Percentiles rank a stretch among this genome's conserved stretches.
These are phyloP conservation scores for Coreoperca whiteheadi DNA, from an alignment of 2,113 vertebrate genomes.

Conservation along the genomic window DNA sequence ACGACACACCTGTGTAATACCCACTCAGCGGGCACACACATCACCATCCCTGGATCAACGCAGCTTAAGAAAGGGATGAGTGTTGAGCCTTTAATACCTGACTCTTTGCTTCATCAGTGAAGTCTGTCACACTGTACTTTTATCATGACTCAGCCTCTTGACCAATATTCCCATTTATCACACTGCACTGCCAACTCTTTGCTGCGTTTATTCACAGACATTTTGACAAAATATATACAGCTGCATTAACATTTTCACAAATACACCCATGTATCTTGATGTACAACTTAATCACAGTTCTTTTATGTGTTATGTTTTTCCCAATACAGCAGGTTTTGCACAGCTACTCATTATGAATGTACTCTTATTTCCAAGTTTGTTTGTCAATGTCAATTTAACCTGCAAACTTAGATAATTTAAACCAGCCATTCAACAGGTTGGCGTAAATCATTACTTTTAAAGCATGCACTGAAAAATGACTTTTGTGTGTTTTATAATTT, in stretches of 20 bases:
- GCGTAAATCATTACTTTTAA: background rate
- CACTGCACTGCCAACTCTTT: conserved; percentile 2
- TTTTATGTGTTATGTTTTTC: background rate
- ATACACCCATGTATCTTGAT: background rate
- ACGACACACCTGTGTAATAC: conserved; percentile 55
- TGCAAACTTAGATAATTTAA: background rate
- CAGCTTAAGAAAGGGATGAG: conserved; percentile 61
- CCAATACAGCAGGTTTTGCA: conserved; percentile 4
- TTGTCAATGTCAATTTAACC: background rate
- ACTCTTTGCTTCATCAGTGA: conserved; percentile 43
- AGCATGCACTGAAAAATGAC: conserved; percentile 21
- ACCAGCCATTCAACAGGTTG: background rate
- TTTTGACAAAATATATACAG: background rate
- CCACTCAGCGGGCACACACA: conserved; percentile 45
- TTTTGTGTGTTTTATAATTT: background rate
- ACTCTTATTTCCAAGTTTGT: background rate
- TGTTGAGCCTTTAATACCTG: conserved; percentile 58
- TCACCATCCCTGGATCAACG: conserved; percentile 62
- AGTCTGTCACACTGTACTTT: conserved; percentile 15
- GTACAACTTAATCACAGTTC: background rate
- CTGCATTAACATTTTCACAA: background rate
- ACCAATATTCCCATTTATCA: background rate
- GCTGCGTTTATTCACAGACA: background rate
- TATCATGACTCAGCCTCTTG: conserved; percentile 50
- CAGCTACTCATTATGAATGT: conserved; percentile 49